Base-by-base conservation (phyloP, 2,888 invertebrate species). In the Ganaspis brasiliensis region DNA sequence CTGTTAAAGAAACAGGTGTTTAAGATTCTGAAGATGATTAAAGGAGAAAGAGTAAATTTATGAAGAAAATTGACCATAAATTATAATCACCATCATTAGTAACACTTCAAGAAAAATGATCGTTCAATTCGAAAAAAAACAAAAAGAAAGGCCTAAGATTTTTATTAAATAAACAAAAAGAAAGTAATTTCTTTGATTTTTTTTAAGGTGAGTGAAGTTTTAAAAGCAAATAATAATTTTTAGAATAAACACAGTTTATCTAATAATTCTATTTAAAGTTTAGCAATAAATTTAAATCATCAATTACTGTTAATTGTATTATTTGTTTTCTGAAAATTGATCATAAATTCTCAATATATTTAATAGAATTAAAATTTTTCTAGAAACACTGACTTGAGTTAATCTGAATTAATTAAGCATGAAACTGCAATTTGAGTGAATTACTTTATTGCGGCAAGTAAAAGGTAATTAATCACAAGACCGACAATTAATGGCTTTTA, bases 11-110 rank as follows among this genome's bases (percentile, higher is more conserved):
- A 59, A 31, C 8, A 12, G 8, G 12, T 31, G 5, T 37, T 37
- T 9, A 37, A 9, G 9, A 31, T 26, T 59, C 2, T 59, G 0
- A 57, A 24, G 35, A 40, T 52, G 49, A 55, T 63, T 72, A n/a
- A 80, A 74, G 31, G 59, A 59, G 31, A 59, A 77, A 76, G 79
- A 82, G 75, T 86, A 84, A 87, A 88, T 89, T 88, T 85, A 84
- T 79, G 76, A 79, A 82, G 78, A 72, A 74, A 79, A 79, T 72
- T 79, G 84, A 79, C 85, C 86, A 86, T 89, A 89, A 89, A 89
- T 89, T 87, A 88, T 89, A 90, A 90, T 89, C 89, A 89, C 84
- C 84, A 87, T 86, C 85, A 78, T 79, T 84, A 83, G 82, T 79
- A 86, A 83, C 84, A 83, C 83, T 84, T 78, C 77, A 80, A 84